Conservation (phyloP, 2,113 vertebrate species). For the crab-eating macaque (Macaca fascicularis) region DNA sequence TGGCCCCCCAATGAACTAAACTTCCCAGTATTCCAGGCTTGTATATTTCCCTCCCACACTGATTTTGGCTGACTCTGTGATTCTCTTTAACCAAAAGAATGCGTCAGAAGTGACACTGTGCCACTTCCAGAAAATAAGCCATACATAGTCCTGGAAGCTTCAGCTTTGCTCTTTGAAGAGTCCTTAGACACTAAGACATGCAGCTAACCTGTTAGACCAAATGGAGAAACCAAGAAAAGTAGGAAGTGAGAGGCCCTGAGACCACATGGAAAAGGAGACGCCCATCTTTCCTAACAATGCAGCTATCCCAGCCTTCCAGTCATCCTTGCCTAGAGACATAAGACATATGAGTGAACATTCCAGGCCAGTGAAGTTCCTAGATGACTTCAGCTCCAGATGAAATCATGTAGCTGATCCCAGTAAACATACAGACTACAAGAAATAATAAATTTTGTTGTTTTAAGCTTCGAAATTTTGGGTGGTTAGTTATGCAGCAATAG, state of each 20-base stretch:
- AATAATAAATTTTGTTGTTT: background rate
- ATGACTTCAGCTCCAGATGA: slow-evolving; percentile 82
- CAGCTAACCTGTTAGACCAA: background rate
- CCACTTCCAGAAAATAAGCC: background rate
- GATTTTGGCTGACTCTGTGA: background rate
- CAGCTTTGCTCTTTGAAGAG: background rate
- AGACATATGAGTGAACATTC: background rate
- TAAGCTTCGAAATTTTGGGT: background rate
- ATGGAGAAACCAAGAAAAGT: background rate
- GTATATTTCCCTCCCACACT: background rate
- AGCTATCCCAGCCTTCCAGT: background rate
- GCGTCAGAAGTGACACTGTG: background rate
- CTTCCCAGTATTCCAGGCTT: background rate
- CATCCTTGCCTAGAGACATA: background rate
- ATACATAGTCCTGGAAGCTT: background rate
- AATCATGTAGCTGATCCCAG: slow-evolving; percentile 83
- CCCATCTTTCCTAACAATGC: background rate
- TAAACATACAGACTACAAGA: background rate
- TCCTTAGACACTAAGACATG: background rate
- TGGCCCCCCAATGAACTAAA: background rate
- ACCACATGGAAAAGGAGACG: background rate
- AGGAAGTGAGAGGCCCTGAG: background rate
- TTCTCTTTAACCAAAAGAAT: background rate
- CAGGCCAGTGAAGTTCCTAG: background rate
- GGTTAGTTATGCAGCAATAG: background rate